A percentile compares a stretch with the other conserved stretches of the same genome.
Conservation (phyloP, 2,888 invertebrate genomes). For the Gastracanthus pulcherrimus region DNA sequence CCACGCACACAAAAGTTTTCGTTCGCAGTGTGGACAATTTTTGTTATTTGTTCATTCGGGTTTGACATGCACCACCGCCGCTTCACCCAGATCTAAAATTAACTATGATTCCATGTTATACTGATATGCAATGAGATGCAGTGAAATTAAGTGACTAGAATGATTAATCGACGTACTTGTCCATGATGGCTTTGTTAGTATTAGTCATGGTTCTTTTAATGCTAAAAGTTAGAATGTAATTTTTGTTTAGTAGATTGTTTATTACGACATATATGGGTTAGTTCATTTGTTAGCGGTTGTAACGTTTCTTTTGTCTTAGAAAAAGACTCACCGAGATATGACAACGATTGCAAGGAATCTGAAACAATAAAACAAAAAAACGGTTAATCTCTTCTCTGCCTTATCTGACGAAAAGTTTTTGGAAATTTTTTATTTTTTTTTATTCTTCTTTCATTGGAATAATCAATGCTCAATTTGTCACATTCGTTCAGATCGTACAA, state of each 20-base stretch:
- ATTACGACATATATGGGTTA: conserved; percentile 4
- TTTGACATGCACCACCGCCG: neutral
- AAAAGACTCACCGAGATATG: conserved; percentile 74
- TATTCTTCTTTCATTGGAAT: neutral
- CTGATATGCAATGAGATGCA: neutral
- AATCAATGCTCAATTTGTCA: neutral
- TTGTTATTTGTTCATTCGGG: neutral
- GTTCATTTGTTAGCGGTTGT: conserved; percentile 14
- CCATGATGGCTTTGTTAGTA: neutral
- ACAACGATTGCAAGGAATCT: conserved; percentile 75
- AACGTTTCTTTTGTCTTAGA: conserved; percentile 39
- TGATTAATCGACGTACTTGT: conserved; percentile 2
- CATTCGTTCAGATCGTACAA: neutral
- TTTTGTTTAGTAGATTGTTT: neutral
- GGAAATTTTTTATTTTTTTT: neutral
- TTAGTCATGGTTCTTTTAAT: conserved; percentile 2
- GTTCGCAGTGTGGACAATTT: too few relatives aligned
- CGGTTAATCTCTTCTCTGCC: conserved; percentile 21
- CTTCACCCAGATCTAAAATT: neutral
- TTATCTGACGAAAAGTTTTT: neutral
- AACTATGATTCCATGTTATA: neutral
- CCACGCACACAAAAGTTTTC: neutral
- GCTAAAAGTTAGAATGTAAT: neutral
- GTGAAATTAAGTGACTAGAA: neutral
- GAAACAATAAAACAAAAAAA: conserved; percentile 71